Conservation (phyloP, 2,113 vertebrate genomes). For the Zapus hudsonius region DNA sequence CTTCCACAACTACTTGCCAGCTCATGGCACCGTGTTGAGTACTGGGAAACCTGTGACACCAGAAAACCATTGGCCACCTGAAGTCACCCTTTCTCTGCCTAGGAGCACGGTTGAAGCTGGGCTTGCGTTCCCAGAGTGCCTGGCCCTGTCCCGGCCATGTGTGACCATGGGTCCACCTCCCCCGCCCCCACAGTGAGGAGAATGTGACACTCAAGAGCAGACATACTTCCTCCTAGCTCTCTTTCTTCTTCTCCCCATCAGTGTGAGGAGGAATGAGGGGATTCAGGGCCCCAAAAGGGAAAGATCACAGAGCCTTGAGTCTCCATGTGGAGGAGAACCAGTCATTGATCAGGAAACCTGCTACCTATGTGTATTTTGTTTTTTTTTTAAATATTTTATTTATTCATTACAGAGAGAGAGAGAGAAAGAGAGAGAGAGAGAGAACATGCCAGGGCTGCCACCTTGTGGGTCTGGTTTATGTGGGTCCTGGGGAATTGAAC, state of each 20-base stretch:
- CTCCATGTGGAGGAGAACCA: background rate
- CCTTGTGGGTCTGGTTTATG: too few relatives aligned
- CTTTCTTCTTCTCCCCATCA: background rate
- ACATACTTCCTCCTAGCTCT: background rate
- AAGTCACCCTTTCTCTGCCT: background rate
- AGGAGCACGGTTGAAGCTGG: background rate
- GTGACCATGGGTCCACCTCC: background rate
- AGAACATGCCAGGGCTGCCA: too few relatives aligned
- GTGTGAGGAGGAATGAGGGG: background rate
- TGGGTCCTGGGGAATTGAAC: too few relatives aligned
- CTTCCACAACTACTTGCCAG: constrained; percentile 2
- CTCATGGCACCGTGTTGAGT: background rate
- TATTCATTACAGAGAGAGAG: too few relatives aligned
- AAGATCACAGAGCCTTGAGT: background rate
- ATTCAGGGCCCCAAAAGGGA: background rate
- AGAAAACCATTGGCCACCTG: background rate
- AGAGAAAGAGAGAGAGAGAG: too few relatives aligned
- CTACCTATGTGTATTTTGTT: background rate
- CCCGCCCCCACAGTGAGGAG: background rate
- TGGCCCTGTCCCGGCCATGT: background rate
- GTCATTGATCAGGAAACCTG: background rate
- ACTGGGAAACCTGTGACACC: background rate
- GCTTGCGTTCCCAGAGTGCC: background rate
- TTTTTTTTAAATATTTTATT: too few relatives aligned
- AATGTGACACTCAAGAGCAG: background rate